Evolutionary conservation across 2,113 vertebrate genomes (phyloP).

Genomic region (Paralichthys olivaceus): DNA sequence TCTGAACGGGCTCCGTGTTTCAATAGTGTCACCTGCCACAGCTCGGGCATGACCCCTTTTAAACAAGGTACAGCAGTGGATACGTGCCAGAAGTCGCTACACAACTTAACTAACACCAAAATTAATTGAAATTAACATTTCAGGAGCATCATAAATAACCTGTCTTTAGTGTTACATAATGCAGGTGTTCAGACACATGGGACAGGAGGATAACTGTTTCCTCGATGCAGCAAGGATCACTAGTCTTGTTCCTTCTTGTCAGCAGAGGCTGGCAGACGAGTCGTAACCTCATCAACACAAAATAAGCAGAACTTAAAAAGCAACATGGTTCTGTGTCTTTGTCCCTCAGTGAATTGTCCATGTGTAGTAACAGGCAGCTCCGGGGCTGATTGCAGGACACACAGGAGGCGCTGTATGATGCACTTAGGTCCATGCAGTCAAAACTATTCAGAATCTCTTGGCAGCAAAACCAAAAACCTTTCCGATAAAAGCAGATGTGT

Average conservation of each 20-base stretch:
- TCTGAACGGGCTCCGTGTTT: background rate
- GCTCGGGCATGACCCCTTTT: conserved; percentile 21
- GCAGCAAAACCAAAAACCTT: conserved; percentile 6
- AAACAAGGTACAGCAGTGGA: conserved; percentile 40
- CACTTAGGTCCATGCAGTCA: conserved; percentile 10
- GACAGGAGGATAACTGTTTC: conserved; percentile 21
- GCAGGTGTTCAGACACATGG: conserved; percentile 11
- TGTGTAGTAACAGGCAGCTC: conserved; percentile 17
- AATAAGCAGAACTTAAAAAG: conserved; percentile 20
- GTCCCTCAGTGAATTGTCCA: conserved; percentile 21
- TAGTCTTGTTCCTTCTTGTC: conserved; percentile 7
- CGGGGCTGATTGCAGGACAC: conserved; percentile 31
- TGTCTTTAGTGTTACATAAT: conserved; percentile 7
- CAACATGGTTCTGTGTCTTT: conserved; percentile 5
- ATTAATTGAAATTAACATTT: conserved; percentile 12
- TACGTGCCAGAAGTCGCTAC: conserved; percentile 1
- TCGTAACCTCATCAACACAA: conserved; percentile 15
- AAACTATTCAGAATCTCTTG: conserved; percentile 5
- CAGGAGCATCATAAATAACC: conserved; percentile 14
- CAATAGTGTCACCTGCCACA: conserved; percentile 19
- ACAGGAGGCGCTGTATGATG: background rate
- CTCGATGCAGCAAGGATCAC: conserved; percentile 3
- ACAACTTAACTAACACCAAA: conserved; percentile 11
- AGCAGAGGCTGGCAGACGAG: conserved; percentile 27
- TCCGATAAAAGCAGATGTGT: conserved; percentile 16